Percentiles rank a stretch among this genome's conserved stretches.
Evolutionary conservation across 2,888 invertebrate species (phyloP).

Genomic region (Limnephilus marmoratus): DNA sequence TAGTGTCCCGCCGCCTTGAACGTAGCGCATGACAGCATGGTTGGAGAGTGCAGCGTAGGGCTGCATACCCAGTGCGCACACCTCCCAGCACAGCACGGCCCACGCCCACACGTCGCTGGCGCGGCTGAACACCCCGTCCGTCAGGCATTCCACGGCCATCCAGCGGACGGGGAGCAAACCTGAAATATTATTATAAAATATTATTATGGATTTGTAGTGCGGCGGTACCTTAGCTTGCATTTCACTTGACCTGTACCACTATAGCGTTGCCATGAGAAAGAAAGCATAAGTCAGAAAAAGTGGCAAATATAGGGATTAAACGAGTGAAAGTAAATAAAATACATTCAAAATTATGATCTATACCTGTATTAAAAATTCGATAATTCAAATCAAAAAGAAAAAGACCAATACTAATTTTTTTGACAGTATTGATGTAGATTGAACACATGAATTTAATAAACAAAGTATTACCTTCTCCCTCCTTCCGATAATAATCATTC

Average conservation of each 20-base stretch:
- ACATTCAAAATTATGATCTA: too few species aligned
- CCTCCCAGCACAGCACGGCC: constrained; percentile 97
- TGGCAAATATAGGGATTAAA: background rate
- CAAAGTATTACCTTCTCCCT: constrained; percentile 82
- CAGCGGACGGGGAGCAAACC: constrained; percentile 95
- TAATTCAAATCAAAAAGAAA: too few species aligned
- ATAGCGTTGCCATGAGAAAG: background rate
- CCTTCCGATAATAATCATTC: constrained; percentile 98
- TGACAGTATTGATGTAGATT: background rate
- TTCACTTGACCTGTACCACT: too few species aligned
- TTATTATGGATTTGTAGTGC: background rate
- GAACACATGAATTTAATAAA: background rate
- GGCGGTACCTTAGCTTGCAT: background rate
- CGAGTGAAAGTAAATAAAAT: background rate
- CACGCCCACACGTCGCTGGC: constrained; percentile 99
- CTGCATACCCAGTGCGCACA: constrained; percentile 96
- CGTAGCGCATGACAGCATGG: constrained; percentile 93
- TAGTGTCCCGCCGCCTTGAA: constrained; percentile 91
- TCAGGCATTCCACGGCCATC: constrained; percentile 98
- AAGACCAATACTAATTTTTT: too few species aligned
- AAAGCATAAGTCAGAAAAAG: background rate
- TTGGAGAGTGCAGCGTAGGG: constrained; percentile 97
- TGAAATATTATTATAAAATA: constrained; percentile 69
- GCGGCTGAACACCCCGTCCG: constrained; percentile 96
- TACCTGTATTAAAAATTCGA: too few species aligned